Conservation (phyloP, 2,113 vertebrate species). For the Thunnus thynnus region DNA sequence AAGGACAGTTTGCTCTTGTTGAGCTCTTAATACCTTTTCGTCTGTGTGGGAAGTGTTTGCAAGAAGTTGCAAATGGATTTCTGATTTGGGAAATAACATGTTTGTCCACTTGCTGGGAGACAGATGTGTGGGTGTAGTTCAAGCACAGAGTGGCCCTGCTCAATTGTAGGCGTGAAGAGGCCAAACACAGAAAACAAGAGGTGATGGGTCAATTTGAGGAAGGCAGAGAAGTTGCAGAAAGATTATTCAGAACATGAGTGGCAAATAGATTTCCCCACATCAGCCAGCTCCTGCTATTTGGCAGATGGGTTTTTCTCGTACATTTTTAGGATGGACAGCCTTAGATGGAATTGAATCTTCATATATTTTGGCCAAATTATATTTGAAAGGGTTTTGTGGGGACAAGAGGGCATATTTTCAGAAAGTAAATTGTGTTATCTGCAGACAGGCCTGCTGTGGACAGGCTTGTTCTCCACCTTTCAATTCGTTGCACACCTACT, state of each 20-base stretch:
- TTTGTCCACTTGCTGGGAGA: constrained; percentile 68
- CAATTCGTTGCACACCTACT: background rate
- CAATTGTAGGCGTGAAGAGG: constrained; percentile 61
- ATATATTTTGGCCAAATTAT: background rate
- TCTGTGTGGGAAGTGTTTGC: constrained; percentile 68
- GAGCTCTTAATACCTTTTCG: constrained; percentile 45
- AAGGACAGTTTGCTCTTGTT: constrained; percentile 10
- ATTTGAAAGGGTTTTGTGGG: background rate
- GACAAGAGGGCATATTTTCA: background rate
- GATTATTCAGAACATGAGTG: constrained; percentile 31
- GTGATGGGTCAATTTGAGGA: constrained; percentile 55
- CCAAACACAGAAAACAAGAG: constrained; percentile 54
- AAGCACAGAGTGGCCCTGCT: constrained; percentile 38
- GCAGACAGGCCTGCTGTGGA: background rate
- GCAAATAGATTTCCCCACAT: constrained; percentile 1
- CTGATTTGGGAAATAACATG: constrained; percentile 71
- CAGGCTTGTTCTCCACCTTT: background rate
- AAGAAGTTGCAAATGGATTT: constrained; percentile 68
- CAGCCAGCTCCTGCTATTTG: constrained; percentile 5
- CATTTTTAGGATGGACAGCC: background rate
- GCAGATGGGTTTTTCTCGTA: background rate
- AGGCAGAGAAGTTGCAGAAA: constrained; percentile 47
- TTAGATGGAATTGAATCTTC: background rate
- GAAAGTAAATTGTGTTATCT: background rate
- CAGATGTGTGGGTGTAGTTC: constrained; percentile 65